Evolutionary conservation across 2,113 vertebrate species (phyloP).

Genomic region (Furnarius figulus): DNA sequence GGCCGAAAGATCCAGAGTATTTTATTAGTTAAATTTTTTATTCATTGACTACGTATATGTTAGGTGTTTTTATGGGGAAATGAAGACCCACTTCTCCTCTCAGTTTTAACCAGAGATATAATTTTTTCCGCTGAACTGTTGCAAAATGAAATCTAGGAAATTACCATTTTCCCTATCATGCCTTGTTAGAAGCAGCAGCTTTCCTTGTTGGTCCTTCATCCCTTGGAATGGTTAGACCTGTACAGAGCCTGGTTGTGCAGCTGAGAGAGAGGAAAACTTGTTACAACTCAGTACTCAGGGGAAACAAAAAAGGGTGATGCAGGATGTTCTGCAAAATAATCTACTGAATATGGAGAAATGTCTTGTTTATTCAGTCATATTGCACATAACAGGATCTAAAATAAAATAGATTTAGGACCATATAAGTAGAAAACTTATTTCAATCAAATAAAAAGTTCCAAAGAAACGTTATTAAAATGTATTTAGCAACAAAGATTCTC

Average conservation of each 20-base stretch:
- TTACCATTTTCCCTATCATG: not conserved
- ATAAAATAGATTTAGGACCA: not conserved
- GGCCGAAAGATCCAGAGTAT: not conserved
- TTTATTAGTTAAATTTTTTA: not conserved
- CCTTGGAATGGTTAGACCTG: not conserved
- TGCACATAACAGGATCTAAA: not conserved
- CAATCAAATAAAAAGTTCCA: not conserved
- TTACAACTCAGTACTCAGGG: fast-evolving
- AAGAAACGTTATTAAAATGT: not conserved
- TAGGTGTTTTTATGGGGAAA: not conserved
- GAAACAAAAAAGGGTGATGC: not conserved
- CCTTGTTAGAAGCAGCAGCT: not conserved
- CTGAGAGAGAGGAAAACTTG: not conserved
- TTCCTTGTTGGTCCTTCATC: not conserved
- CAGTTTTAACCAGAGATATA: not conserved
- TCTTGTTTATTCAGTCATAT: not conserved
- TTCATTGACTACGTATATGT: not conserved
- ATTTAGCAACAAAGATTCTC: not conserved
- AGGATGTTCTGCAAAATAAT: not conserved
- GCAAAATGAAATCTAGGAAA: not conserved
- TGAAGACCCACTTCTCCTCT: not conserved
- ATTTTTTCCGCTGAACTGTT: not conserved
- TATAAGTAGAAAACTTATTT: not conserved
- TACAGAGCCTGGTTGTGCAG: not conserved
- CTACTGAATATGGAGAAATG: not conserved